Evolutionary conservation across 2,113 vertebrate genomes (phyloP).

Genomic region (Brevimyrus niger): DNA sequence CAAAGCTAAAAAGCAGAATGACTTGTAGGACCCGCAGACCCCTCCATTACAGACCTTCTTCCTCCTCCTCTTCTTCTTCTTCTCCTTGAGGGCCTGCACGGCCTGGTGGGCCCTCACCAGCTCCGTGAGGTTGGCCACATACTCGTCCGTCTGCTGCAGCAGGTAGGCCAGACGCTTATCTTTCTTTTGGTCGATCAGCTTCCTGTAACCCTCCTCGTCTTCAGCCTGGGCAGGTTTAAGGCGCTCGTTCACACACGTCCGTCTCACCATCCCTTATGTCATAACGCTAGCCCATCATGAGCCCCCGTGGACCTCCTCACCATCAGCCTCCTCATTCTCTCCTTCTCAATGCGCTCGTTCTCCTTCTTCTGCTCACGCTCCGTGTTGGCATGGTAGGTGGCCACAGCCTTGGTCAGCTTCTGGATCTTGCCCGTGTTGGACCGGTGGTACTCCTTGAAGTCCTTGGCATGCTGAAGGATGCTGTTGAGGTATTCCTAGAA

Average conservation of each 20-base stretch:
- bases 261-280: too few relatives aligned
- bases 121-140: slow-evolving; percentile 93
- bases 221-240: slow-evolving; percentile 66
- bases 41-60: slow-evolving; percentile 49
- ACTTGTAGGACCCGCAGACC: neutral
- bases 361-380: slow-evolving; percentile 98
- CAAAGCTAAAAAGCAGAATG: neutral
- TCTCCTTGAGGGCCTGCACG: slow-evolving; percentile 88
- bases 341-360: slow-evolving; percentile 94
- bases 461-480: slow-evolving; percentile 96
- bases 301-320: slow-evolving; percentile 42
- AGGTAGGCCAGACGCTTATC: slow-evolving; percentile 96
- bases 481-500: slow-evolving; percentile 95
- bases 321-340: slow-evolving; percentile 92
- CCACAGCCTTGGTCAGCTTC: slow-evolving; percentile 90
- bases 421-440: slow-evolving; percentile 91
- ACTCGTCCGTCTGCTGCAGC: slow-evolving; percentile 94
- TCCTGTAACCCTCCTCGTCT: slow-evolving; percentile 93
- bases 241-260: neutral
- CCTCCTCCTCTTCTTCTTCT: slow-evolving; percentile 95
- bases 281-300: too few relatives aligned
- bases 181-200: slow-evolving; percentile 97
- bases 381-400: slow-evolving; percentile 93
- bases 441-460: slow-evolving; percentile 95
- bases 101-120: slow-evolving; percentile 93